Base-by-base conservation (phyloP, 2,113 vertebrate genomes). In the Thinocorus orbignyianus region DNA sequence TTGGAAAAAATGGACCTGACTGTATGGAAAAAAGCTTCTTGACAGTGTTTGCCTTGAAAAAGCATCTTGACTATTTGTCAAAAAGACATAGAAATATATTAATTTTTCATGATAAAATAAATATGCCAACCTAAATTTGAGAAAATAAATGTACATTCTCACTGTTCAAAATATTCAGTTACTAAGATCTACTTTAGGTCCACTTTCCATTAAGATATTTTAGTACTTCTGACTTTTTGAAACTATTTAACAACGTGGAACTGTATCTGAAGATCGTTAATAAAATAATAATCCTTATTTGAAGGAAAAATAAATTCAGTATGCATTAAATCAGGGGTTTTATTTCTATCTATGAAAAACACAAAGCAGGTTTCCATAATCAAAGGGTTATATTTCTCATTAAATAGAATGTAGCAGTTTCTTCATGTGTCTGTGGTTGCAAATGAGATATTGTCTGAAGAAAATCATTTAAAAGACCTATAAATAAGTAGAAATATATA, bases 121-220 rank as follows among this genome's bases (percentile, higher is more conserved):
- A 70, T 44, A 73, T 17, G 4, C 0, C 13, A 31, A 30, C 18
- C 48, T 46, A 44, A 35, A 58, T 41, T 64, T 84, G 42, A 68
- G 17, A 69, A 18, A 19, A 54, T 51, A 39, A 55, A n/a, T 0
- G 1, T 72, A 60, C 0, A 0, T 33, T 52, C 11, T 54, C 23
- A 82, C 13, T 25, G 7, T 61, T 82, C 51, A 80, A 73, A 84
- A 37, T 33, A 4, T 41, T 52, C 17, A 37, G 6, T n/a, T 14
- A 35, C 8, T 42, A 70, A 58, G 19, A 52, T n/a, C 18, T 80
- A 48, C 7, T 42, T 79, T 64, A 64, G 20, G 23, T 88, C 18
- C 9, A 25, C 6, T 48, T 54, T 66, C 39, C n/a, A 48, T 26
- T 54, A 71, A 54, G 65, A 33, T 3, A 0, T 81, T 64, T 16